These are phyloP conservation scores for Carollia perspicillata DNA, from an alignment of 2,113 vertebrate species.

Conservation along the genomic window DNA sequence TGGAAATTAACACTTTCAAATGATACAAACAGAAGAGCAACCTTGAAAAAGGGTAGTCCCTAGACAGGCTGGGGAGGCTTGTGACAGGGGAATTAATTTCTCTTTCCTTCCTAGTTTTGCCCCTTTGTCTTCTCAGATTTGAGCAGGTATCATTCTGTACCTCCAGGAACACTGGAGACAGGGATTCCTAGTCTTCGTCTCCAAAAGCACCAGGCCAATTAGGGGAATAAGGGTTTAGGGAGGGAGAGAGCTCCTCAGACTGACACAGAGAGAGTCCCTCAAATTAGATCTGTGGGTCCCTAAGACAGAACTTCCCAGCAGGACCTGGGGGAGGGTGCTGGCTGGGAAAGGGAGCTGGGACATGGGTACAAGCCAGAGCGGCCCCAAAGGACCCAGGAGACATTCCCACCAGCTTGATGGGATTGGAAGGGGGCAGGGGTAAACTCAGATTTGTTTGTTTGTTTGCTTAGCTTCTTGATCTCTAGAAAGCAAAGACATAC, in stretches of 20 bases:
- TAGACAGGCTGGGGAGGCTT: not conserved
- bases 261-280: not conserved
- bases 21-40: not conserved
- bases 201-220: not conserved
- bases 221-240: not conserved
- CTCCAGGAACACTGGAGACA: not conserved
- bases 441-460: not conserved
- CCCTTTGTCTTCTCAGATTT: not conserved
- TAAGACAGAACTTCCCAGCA: not conserved
- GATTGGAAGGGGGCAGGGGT: not conserved
- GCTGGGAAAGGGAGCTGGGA: not conserved
- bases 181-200: not conserved
- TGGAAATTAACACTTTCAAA: not conserved
- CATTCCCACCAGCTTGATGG: not conserved
- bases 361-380: too few species aligned
- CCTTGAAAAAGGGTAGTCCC: not conserved
- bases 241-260: not conserved
- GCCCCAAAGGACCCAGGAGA: not conserved
- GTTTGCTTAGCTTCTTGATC: not conserved
- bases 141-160: not conserved
- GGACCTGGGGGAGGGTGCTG: not conserved
- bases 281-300: not conserved
- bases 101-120: not conserved
- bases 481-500: not conserved
- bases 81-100: not conserved